Conservation (phyloP, 1,140 invertebrate species). For the Tyrophagus putrescentiae region DNA sequence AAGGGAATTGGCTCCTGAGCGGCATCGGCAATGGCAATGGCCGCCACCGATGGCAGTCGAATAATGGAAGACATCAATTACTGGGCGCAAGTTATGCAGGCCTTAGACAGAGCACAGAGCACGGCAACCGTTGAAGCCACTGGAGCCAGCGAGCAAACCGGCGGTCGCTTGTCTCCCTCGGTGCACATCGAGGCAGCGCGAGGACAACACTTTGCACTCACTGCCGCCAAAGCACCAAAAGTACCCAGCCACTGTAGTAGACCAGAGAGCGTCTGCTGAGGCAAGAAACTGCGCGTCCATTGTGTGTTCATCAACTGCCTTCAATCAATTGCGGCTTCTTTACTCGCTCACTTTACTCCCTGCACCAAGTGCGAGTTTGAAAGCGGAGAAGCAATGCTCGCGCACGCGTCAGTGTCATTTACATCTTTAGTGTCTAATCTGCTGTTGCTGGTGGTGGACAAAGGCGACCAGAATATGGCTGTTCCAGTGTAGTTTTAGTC, state of each 20-base stretch:
- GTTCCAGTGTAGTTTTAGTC: no score
- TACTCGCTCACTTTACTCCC: no score
- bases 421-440: neutral
- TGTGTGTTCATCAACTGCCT: neutral
- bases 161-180: neutral
- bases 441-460: slow-evolving; percentile 1
- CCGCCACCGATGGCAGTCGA: no score
- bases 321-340: neutral
- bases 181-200: slow-evolving; percentile 1
- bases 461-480: neutral
- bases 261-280: no score
- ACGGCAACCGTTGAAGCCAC: neutral
- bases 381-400: no score
- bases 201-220: neutral
- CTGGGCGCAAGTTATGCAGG: neutral
- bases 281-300: no score
- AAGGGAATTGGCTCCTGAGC: neutral
- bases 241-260: no score
- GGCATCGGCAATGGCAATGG: neutral
- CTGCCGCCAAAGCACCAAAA: neutral
- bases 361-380: neutral
- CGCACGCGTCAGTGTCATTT: slow-evolving; percentile 8
- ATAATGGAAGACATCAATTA: slow-evolving; percentile 16
- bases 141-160: neutral
- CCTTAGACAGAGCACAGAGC: no score